Percentiles rank a stretch among this genome's conserved stretches.
Evolutionary conservation across 2,888 invertebrate genomes (phyloP).

Genomic region (Polymixis flavicincta): DNA sequence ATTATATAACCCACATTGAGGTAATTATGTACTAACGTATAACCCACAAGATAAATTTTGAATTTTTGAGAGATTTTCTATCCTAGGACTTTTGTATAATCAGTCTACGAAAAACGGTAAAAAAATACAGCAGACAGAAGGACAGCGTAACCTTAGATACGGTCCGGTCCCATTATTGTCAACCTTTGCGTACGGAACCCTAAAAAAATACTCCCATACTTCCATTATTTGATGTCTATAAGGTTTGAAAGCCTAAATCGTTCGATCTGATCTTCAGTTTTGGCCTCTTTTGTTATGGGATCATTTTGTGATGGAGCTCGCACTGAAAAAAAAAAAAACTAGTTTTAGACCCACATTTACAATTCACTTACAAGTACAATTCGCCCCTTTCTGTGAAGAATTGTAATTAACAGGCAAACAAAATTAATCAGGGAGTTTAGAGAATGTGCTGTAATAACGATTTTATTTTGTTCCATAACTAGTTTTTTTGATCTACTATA

Average conservation of each 20-base stretch:
- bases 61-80: no score
- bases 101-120: not conserved
- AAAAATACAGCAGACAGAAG: not conserved
- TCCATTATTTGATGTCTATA: conserved; percentile 59
- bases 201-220: conserved; percentile 22
- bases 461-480: not conserved
- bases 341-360: not conserved
- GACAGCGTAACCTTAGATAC: not conserved
- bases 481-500: not conserved
- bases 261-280: conserved; percentile 45
- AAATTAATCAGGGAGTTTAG: not conserved
- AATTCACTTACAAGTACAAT: not conserved
- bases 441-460: not conserved
- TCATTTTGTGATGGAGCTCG: conserved; percentile 33
- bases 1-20: no score
- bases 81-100: not conserved
- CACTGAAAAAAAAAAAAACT: conserved; percentile 19
- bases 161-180: not conserved
- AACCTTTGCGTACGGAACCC: not conserved
- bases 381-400: not conserved
- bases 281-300: conserved; percentile 30
- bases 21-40: no score
- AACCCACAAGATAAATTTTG: not conserved
- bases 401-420: not conserved
- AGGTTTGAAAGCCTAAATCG: conserved; percentile 49